Evolutionary conservation across 2,888 invertebrate genomes (phyloP).

Genomic region (Cynaeus angustus): DNA sequence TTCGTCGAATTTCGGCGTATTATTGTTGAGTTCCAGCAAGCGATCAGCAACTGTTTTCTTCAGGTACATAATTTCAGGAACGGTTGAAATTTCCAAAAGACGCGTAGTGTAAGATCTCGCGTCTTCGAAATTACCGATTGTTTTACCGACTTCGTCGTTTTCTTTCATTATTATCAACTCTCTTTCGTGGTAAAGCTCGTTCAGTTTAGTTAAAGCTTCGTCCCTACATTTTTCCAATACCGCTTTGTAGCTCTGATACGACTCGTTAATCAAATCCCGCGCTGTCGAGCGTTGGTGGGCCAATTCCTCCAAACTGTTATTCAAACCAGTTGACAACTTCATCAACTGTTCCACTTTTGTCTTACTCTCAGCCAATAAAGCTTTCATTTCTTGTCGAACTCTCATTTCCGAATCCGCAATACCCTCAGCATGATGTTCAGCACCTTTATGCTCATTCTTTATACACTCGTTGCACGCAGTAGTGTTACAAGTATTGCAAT

Average conservation of each 20-base stretch:
- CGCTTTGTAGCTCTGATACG: slow-evolving; percentile 86
- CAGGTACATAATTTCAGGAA: slow-evolving; percentile 88
- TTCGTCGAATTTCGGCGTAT: slow-evolving; percentile 87
- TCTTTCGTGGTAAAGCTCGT: slow-evolving; percentile 86
- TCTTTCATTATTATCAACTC: slow-evolving; percentile 94
- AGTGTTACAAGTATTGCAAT: slow-evolving; percentile 90
- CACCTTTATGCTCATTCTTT: slow-evolving; percentile 86
- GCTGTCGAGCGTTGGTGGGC: slow-evolving; percentile 92
- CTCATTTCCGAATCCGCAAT: slow-evolving; percentile 84
- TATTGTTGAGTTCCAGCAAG: slow-evolving; percentile 84
- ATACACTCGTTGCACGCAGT: slow-evolving; percentile 92
- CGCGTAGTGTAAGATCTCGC: slow-evolving; percentile 90
- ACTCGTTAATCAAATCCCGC: slow-evolving; percentile 86
- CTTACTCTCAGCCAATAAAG: slow-evolving; percentile 83
- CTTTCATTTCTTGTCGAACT: slow-evolving; percentile 85
- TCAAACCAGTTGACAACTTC: slow-evolving; percentile 83
- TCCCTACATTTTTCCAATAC: slow-evolving; percentile 88
- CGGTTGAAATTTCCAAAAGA: slow-evolving; percentile 88
- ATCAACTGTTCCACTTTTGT: slow-evolving; percentile 85
- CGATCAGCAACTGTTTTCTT: slow-evolving; percentile 87
- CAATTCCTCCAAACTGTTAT: slow-evolving; percentile 87
- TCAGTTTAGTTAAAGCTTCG: slow-evolving; percentile 82
- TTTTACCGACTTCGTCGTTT: slow-evolving; percentile 85
- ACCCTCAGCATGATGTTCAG: slow-evolving; percentile 88
- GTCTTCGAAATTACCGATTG: slow-evolving; percentile 88